Percentiles rank a stretch among this genome's conserved stretches.
Conservation (phyloP, 1,140 invertebrate genomes). For the Sitophilus oryzae region DNA sequence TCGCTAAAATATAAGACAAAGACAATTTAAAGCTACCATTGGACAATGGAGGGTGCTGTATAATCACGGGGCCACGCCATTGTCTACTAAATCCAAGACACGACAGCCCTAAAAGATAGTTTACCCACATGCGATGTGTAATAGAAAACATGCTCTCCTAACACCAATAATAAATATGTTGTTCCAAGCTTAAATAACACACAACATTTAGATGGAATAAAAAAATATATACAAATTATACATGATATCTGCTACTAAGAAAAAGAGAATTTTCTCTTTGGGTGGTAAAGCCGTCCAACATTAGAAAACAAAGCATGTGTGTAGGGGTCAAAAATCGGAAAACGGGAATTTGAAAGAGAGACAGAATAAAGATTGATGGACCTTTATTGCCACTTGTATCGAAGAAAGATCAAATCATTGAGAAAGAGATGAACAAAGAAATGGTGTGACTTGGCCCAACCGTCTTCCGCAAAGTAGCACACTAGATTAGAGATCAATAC, state of each 20-base stretch:
- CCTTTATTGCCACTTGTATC: slow-evolving; percentile 20
- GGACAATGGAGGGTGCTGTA: no score
- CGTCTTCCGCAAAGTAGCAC: slow-evolving; percentile 27
- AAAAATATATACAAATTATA: slow-evolving; percentile 16
- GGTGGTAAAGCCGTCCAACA: slow-evolving; percentile 4
- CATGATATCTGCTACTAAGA: slow-evolving; percentile 13
- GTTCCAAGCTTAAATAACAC: slow-evolving; percentile 2
- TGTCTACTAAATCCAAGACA: no score
- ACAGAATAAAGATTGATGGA: slow-evolving; percentile 23
- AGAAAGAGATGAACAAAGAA: slow-evolving; percentile 16
- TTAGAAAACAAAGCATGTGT: slow-evolving; percentile 21
- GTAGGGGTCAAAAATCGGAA: slow-evolving; percentile 15
- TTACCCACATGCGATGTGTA: no score
- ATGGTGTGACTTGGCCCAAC: slow-evolving; percentile 10
- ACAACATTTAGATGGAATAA: no score
- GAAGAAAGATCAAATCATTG: slow-evolving; percentile 13
- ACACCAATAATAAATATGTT: background rate
- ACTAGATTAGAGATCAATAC: slow-evolving; percentile 37
- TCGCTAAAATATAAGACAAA: no score
- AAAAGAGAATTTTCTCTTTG: slow-evolving; percentile 15
- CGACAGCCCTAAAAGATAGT: no score
- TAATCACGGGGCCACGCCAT: no score
- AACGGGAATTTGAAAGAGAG: slow-evolving; percentile 13
- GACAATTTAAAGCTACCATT: no score
- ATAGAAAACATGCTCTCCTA: slow-evolving; percentile 6